phyloP scores from a whole-genome alignment of 2,888 invertebrate genomes.

The Parnassius orleans region DNA sequence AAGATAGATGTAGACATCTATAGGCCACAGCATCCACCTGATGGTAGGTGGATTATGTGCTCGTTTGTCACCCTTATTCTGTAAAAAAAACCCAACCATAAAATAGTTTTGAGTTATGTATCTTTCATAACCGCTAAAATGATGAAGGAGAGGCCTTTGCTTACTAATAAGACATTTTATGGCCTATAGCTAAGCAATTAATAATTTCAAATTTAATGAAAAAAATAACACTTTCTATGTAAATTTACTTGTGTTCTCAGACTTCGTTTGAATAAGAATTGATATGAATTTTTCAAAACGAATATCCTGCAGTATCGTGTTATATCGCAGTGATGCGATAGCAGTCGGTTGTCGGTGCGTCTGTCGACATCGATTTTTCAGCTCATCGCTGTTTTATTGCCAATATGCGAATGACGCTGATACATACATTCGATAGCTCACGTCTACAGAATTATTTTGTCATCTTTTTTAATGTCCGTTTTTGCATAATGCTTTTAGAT shows the following conservation, averaged over 20 bases:
- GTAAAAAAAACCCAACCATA: too few species aligned
- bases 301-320: constrained; percentile 8
- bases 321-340: constrained; percentile 29
- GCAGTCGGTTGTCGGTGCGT: constrained; percentile 47
- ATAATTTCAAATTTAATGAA: too few species aligned
- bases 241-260: not conserved
- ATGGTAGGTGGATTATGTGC: too few species aligned
- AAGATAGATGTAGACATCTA: too few species aligned
- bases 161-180: too few species aligned
- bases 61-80: too few species aligned
- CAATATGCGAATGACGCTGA: constrained; percentile 70
- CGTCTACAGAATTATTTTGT: constrained; percentile 39
- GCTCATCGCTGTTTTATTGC: constrained; percentile 78
- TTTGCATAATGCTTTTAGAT: not conserved
- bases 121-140: too few species aligned
- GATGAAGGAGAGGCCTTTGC: too few species aligned
- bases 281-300: constrained; percentile 9
- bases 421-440: constrained; percentile 47
- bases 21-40: too few species aligned
- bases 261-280: not conserved
- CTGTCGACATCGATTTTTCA: constrained; percentile 81
- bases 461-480: constrained; percentile 15
- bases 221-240: too few species aligned
- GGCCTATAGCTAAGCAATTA: too few species aligned
- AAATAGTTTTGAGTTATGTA: too few species aligned